Evolutionary conservation across 2,113 vertebrate genomes (phyloP).

Genomic region (Vidua chalybeata): DNA sequence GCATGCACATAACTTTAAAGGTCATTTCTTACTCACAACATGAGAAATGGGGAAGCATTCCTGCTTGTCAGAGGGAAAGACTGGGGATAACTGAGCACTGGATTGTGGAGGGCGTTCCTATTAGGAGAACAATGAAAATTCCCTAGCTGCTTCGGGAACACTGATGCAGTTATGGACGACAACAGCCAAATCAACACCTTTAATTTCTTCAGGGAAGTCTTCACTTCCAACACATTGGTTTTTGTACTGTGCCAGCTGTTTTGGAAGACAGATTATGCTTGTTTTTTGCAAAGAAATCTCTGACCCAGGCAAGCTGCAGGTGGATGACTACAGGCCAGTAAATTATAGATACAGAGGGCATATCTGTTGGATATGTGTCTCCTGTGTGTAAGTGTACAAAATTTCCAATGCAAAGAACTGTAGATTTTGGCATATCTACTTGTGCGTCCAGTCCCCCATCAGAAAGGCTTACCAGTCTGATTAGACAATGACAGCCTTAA

Average conservation of each 20-base stretch:
- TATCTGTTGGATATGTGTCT: background rate
- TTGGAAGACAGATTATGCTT: background rate
- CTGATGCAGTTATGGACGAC: background rate
- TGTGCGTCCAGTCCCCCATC: background rate
- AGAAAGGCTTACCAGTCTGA: background rate
- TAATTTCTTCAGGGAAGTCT: background rate
- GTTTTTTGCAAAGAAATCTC: background rate
- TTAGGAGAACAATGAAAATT: background rate
- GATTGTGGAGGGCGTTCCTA: background rate
- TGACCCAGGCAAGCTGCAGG: background rate
- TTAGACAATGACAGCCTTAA: background rate
- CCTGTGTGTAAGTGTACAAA: background rate
- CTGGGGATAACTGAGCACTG: background rate
- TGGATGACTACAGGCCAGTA: background rate
- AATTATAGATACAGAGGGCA: background rate
- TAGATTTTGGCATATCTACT: background rate
- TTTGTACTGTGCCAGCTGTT: background rate
- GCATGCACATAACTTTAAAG: background rate
- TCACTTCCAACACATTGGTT: background rate
- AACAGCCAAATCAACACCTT: background rate
- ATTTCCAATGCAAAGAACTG: background rate
- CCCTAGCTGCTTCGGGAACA: background rate
- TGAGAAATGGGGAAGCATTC: background rate
- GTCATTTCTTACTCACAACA: background rate
- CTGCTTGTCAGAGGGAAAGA: background rate